Conservation (phyloP, 2,113 vertebrate species). For the Asarcornis scutulata region DNA sequence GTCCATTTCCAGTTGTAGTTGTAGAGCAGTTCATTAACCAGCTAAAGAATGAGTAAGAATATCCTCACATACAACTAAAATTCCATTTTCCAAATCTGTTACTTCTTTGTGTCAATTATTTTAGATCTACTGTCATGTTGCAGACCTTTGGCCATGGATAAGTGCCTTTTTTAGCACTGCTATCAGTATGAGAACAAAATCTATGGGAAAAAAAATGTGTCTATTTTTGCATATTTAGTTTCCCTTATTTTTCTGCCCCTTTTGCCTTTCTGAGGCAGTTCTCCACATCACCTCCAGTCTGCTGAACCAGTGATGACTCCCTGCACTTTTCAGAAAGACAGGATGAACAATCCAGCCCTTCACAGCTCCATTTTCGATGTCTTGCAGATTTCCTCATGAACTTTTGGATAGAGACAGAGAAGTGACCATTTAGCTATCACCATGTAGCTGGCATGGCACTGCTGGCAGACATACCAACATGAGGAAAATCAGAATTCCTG, state of each 20-base stretch:
- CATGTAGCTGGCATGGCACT: rapidly evolving
- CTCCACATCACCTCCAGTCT: not conserved
- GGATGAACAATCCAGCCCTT: not conserved
- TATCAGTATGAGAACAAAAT: not conserved
- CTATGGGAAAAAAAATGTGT: not conserved
- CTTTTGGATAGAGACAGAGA: not conserved
- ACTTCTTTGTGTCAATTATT: not conserved
- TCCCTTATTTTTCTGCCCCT: not conserved
- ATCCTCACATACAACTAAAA: not conserved
- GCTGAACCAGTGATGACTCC: not conserved
- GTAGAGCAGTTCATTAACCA: not conserved
- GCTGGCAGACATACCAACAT: not conserved
- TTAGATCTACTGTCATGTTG: not conserved
- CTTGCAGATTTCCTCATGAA: not conserved
- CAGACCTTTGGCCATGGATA: not conserved
- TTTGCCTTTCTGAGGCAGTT: not conserved
- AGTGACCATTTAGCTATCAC: not conserved
- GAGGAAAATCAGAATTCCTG: not conserved
- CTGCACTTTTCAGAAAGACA: not conserved
- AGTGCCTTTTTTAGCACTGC: not conserved
- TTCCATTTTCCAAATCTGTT: not conserved
- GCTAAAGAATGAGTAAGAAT: not conserved
- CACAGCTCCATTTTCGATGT: not conserved
- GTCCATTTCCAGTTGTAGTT: not conserved
- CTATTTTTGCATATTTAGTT: not conserved